Percentiles rank a stretch among this genome's conserved stretches.
phyloP scores from a whole-genome alignment of 2,113 vertebrate species.

The Ovis canadensis region DNA sequence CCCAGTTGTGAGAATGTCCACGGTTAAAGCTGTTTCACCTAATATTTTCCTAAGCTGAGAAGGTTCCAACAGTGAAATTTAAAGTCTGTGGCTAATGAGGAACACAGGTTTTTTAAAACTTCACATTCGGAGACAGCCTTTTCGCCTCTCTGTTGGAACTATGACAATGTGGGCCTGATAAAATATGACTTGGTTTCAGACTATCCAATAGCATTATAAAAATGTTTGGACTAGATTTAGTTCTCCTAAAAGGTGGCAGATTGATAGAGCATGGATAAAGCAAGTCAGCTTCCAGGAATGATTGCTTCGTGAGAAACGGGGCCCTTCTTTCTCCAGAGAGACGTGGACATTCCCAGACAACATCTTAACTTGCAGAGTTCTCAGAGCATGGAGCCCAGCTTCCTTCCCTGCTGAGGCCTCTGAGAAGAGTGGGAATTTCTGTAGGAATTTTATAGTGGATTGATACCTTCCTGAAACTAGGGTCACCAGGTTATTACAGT shows the following conservation, averaged over 20 bases:
- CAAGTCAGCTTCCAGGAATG: slow-evolving; percentile 51
- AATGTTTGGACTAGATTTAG: slow-evolving; percentile 59
- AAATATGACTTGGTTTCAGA: slow-evolving; percentile 61
- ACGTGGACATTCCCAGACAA: slow-evolving; percentile 39
- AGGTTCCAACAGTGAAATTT: slow-evolving; percentile 46
- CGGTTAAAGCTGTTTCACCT: background rate
- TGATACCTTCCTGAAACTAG: background rate
- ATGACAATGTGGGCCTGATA: slow-evolving; percentile 53
- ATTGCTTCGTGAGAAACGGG: slow-evolving; percentile 61
- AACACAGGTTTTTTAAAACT: slow-evolving; percentile 18
- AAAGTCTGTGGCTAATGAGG: slow-evolving; percentile 65
- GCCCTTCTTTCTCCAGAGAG: slow-evolving; percentile 24
- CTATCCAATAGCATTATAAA: slow-evolving; percentile 66
- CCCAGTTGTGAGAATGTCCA: background rate
- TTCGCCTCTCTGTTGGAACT: slow-evolving; percentile 42
- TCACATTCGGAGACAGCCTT: background rate
- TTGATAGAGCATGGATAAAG: slow-evolving; percentile 74
- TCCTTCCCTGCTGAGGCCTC: slow-evolving; percentile 12
- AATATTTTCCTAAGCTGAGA: slow-evolving; percentile 10
- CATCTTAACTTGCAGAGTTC: background rate
- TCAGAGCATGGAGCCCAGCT: background rate
- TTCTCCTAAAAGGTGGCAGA: slow-evolving; percentile 69
- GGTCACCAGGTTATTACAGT: background rate
- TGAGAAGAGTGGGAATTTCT: background rate
- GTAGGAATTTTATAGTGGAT: background rate